A percentile compares a stretch with the other conserved stretches of the same genome.
Conservation (phyloP, 2,888 invertebrate genomes). For the Yponomeuta plumbellus region DNA sequence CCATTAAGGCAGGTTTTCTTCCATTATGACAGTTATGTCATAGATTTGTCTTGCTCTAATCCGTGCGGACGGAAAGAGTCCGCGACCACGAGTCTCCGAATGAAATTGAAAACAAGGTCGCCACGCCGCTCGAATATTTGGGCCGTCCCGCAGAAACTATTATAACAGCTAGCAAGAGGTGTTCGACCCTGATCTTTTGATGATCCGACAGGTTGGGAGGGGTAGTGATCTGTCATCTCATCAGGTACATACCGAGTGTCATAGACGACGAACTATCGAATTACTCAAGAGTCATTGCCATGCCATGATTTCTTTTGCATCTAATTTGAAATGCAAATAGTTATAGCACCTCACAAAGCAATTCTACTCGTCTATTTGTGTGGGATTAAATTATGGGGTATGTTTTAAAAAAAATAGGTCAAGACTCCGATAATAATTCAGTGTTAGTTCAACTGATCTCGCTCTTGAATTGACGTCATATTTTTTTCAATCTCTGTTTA, state of each 20-base stretch:
- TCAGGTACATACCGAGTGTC: background rate
- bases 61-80: conserved; percentile 5
- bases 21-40: conserved; percentile 39
- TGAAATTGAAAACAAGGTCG: conserved; percentile 72
- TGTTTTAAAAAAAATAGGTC: background rate
- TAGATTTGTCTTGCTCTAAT: conserved; percentile 30
- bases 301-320: background rate
- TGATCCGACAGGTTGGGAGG: background rate
- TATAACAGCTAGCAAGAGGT: conserved; percentile 31
- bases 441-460: background rate
- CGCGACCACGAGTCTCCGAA: conserved; percentile 32
- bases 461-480: background rate
- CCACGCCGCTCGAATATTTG: conserved; percentile 60
- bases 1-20: background rate
- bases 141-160: conserved; percentile 40
- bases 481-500: background rate
- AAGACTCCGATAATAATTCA: background rate
- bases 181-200: conserved; percentile 15
- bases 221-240: background rate
- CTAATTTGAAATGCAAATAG: background rate
- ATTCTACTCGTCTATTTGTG: background rate
- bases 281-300: background rate
- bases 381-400: background rate
- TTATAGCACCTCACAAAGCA: background rate
- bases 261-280: conserved; percentile 1